Conservation (phyloP, 2,797 vertebrate species). For the Myotis planiceps region DNA sequence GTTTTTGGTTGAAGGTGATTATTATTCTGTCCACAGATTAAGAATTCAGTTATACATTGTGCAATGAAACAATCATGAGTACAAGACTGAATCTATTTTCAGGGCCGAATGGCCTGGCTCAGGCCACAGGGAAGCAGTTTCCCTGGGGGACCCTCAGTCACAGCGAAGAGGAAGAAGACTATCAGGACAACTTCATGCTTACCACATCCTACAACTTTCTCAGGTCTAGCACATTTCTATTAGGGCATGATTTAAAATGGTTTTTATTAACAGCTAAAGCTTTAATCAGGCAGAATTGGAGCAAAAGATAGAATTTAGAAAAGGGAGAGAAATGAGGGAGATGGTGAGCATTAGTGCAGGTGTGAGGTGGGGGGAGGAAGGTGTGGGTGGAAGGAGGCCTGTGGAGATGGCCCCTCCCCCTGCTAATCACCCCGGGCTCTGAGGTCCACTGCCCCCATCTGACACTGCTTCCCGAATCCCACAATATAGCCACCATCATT, state of each 20-base stretch:
- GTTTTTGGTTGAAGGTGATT: not conserved
- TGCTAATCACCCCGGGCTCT: not conserved
- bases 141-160: not conserved
- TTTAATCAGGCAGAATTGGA: not conserved
- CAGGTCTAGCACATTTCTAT: not conserved
- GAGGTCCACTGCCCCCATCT: fast-evolving
- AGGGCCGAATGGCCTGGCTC: not conserved
- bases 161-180: not conserved
- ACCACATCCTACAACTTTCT: not conserved
- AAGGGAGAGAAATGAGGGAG: not conserved
- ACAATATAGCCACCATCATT: not conserved
- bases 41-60: not conserved
- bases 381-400: fast-evolving
- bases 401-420: fast-evolving
- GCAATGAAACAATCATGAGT: not conserved
- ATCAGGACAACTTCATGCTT: not conserved
- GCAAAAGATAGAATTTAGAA: not conserved
- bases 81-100: not conserved
- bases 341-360: not conserved
- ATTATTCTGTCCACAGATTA: not conserved
- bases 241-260: not conserved
- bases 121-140: not conserved
- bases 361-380: fast-evolving
- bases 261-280: not conserved
- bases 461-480: no score